Conservation (phyloP, 2,888 invertebrate species). For the Sipha maydis region DNA sequence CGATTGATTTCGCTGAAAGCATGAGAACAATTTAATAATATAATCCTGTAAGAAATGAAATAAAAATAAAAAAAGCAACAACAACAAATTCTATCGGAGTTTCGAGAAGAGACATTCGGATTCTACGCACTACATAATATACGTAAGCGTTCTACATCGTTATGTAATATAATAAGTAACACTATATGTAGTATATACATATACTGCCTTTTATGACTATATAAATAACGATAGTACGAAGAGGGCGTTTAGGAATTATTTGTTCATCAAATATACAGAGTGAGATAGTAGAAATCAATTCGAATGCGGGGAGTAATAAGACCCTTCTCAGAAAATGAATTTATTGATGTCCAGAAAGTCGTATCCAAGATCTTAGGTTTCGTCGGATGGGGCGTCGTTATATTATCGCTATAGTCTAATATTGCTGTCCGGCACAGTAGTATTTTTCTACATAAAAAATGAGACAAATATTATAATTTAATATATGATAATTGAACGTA, state of each 20-base stretch:
- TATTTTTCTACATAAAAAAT: no score
- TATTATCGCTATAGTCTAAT: no score
- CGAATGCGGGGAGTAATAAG: not conserved
- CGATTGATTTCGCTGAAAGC: constrained; percentile 11
- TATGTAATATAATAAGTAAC: not conserved
- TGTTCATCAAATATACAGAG: not conserved
- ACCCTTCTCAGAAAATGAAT: no score
- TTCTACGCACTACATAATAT: not conserved
- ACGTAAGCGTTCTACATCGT: not conserved
- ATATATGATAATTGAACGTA: no score
- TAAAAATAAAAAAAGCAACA: not conserved
- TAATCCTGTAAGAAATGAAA: not conserved
- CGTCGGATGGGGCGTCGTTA: no score
- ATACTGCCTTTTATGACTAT: no score
- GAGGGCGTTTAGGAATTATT: not conserved
- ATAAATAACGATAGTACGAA: no score
- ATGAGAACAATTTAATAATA: not conserved
- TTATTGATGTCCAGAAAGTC: no score
- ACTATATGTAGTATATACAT: no score
- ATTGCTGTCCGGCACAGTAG: no score
- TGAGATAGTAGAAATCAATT: not conserved
- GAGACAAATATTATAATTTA: no score
- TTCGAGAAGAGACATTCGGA: not conserved
- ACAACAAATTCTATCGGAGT: not conserved
- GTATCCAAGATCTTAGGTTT: no score